Evolutionary conservation across 2,113 vertebrate genomes (phyloP).

Genomic region (Eidolon helvum): DNA sequence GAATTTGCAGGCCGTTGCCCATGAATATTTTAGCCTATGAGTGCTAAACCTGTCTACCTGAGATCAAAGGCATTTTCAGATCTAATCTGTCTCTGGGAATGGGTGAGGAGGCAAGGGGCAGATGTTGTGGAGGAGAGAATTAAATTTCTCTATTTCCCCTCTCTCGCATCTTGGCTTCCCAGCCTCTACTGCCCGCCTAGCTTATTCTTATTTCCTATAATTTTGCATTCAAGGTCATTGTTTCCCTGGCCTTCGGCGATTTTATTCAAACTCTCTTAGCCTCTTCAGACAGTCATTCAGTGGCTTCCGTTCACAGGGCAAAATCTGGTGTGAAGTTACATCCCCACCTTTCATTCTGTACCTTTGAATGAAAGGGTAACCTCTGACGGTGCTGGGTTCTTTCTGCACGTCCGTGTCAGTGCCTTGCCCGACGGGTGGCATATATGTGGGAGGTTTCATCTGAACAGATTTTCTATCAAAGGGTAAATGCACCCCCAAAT

Average conservation of each 20-base stretch:
- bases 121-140: not conserved
- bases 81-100: not conserved
- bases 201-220: not conserved
- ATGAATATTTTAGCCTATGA: slow-evolving; percentile 22
- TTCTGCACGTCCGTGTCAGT: not conserved
- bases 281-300: not conserved
- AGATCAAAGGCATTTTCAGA: slow-evolving; percentile 54
- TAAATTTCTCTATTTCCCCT: not conserved
- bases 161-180: not conserved
- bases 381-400: not conserved
- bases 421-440: not conserved
- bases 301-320: not conserved
- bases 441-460: slow-evolving; percentile 14
- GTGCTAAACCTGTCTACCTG: not conserved
- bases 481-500: slow-evolving; percentile 47
- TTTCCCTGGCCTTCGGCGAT: not conserved
- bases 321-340: not conserved
- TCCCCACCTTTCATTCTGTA: not conserved
- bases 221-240: slow-evolving; percentile 37
- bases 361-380: slow-evolving; percentile 9
- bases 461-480: slow-evolving; percentile 56
- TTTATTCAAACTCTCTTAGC: not conserved
- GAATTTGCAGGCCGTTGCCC: not conserved
- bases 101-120: not conserved
- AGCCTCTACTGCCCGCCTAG: not conserved